Evolutionary conservation across 2,113 vertebrate genomes (phyloP), one percentile per base, ranked within the genome.

Genomic region (Nothocercus julius): DNA sequence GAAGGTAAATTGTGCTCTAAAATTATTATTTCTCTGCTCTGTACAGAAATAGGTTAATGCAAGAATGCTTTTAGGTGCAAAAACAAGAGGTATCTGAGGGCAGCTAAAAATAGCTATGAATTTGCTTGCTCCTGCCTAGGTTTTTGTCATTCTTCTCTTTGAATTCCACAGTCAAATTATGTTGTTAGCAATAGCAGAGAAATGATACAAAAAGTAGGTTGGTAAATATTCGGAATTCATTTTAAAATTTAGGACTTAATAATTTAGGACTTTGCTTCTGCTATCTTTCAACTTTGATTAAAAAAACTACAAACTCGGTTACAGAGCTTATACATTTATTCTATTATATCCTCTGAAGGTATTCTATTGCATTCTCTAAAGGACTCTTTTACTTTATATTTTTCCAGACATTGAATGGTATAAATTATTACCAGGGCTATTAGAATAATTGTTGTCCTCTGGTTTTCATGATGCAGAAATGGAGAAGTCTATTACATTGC

Each of bases 1-100:
- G 18, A 90, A 95, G 21, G 49, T 89, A 93, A 85, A 80, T n/a
- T 85, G 24, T 79, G 53, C 25, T 54, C 13, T 67, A 59, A 62
- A 94, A 82, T 87, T 79, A 85, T 62, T 82, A 16, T 21, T 66
- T 17, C 74, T 92, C 53, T 83, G 27, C 54, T 82, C 30, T 87
- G 28, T 70, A 77, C 30, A 74, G 54, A 90, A 89, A 93, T 56
- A 81, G 62, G 49, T 86, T 93, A 93, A 79, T 42, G 63, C 84
- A 93, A 72, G 34, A 73, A 66, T 73, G 62, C 12, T 88, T 93
- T 67, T 12, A 2, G 1, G 5, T 18, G 7, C 62, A 38, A 59
- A 82, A 38, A 88, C 2, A 54, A 67, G 32, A 75, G 8, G 4
- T 62, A 36, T 72, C 32, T 83, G 64, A 87, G 72, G 15, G 45